These are phyloP conservation scores for Sylvicola cinctus DNA, from an alignment of 2,888 invertebrate species.

Conservation along the genomic window DNA sequence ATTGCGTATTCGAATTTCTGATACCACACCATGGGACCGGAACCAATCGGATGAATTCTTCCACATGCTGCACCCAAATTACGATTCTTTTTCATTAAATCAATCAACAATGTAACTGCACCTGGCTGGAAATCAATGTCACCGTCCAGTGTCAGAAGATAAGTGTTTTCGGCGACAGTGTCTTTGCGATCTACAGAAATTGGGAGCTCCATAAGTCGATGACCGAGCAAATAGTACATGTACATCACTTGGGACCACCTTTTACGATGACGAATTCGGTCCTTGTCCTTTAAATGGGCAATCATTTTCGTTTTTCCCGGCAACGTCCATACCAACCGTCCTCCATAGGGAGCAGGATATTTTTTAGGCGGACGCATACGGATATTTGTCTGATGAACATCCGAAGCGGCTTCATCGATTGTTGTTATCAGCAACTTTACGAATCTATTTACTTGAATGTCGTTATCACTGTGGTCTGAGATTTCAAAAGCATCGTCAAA, in stretches of 20 bases:
- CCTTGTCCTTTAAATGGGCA: conserved; percentile 92
- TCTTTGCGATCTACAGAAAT: conserved; percentile 86
- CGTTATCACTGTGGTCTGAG: conserved; percentile 77
- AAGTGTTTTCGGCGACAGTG: conserved; percentile 91
- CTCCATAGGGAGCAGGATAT: conserved; percentile 92
- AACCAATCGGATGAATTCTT: conserved; percentile 92
- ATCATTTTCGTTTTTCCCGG: conserved; percentile 97
- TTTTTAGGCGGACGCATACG: conserved; percentile 81
- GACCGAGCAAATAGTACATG: conserved; percentile 97
- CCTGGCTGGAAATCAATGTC: conserved; percentile 96
- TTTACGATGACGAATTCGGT: conserved; percentile 92
- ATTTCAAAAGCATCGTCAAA: conserved; percentile 97
- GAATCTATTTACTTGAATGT: conserved; percentile 85
- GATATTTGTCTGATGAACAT: conserved; percentile 86
- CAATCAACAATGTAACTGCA: conserved; percentile 82
- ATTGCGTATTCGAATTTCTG: conserved; percentile 99
- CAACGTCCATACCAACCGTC: conserved; percentile 80
- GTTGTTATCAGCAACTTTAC: conserved; percentile 82
- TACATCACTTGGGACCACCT: conserved; percentile 99
- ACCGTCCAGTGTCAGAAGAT: conserved; percentile 83
- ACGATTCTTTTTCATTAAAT: conserved; percentile 95
- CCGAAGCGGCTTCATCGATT: conserved; percentile 86
- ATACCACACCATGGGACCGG: conserved; percentile 97
- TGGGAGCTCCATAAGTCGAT: conserved; percentile 82
- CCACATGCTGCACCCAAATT: conserved; percentile 96